These are phyloP conservation scores for Drosophila ficusphila DNA, from an alignment of 1,140 invertebrate species.

Conservation along the genomic window DNA sequence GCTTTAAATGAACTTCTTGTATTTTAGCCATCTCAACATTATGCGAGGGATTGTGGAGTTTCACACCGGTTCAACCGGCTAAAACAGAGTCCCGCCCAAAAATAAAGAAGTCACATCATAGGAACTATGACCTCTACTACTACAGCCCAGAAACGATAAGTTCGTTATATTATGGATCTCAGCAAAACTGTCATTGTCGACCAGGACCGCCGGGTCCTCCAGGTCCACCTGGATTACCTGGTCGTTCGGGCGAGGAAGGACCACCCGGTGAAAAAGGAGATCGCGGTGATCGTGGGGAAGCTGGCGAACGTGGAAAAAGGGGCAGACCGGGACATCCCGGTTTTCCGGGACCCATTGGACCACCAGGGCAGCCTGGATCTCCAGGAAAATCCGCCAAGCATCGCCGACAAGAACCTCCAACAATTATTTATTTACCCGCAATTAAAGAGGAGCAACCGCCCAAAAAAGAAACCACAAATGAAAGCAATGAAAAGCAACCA, in stretches of 20 bases:
- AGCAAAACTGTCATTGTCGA: slow-evolving; percentile 16
- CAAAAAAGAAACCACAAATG: neutral
- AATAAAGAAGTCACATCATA: neutral
- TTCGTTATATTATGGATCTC: neutral
- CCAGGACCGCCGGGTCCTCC: slow-evolving; percentile 33
- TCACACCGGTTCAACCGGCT: neutral
- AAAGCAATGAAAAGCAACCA: neutral
- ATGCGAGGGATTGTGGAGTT: slow-evolving; percentile 20
- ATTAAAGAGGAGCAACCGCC: neutral
- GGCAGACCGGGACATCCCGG: slow-evolving; percentile 18
- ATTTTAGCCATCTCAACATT: slow-evolving; percentile 11
- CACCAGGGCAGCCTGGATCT: neutral
- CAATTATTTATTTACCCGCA: slow-evolving; percentile 20
- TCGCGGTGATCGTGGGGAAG: slow-evolving; percentile 17
- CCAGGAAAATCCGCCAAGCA: neutral
- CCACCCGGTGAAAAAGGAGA: slow-evolving; percentile 19
- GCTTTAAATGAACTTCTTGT: neutral
- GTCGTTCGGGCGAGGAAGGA: slow-evolving; percentile 20
- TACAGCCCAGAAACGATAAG: slow-evolving; percentile 15
- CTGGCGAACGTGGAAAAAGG: slow-evolving; percentile 10
- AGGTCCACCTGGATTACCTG: slow-evolving; percentile 16
- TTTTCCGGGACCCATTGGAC: slow-evolving; percentile 22
- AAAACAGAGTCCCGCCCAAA: slow-evolving; percentile 2
- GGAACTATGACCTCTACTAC: slow-evolving; percentile 15
- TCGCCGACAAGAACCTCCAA: neutral